Base-by-base conservation (phyloP, 2,797 vertebrate species). In the Trematomus bernacchii region DNA sequence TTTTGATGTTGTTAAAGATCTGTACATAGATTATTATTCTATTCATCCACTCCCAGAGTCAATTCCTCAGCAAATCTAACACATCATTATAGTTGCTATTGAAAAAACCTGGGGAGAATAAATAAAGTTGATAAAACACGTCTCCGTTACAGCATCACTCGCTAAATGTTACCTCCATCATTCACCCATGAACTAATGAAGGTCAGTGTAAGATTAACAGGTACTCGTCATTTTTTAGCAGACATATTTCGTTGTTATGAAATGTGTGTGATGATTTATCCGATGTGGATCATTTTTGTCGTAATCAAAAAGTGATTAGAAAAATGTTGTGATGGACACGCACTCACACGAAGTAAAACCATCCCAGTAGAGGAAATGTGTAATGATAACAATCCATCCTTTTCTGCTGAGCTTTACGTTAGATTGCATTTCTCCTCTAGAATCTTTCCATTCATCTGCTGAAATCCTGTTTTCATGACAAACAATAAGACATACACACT, bases 401-500 rank as follows among this genome's bases (percentile, higher is more conserved):
- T 84, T 86, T 79, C 78, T 76, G 27, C 53, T 74, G 80, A 71
- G 80, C 84, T 87, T 85, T 86, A 77, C 77, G 88, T 88, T 85
- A 90, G 79, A 92, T 92, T 91, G 82, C 80, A 84, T 92, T 91
- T 90, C 85, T 92, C 81, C 50, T 72, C 68, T 73, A 67, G 62
- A 91, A 91, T 91, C 87, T 84, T 77, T 85, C 87, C 87, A 92
- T 93, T 91, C 82, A 90, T 93, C 90, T 90, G 80, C 85, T 27
- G 73, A 93, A 92, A 94, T 93, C 89, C 90, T 76, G 92, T 94
- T 93, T 94, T 87, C 83, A 89, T 89, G 91, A 90, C 93, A 93
- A 92, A 93, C 90, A 93, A 89, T 90, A 84, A 88, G 85, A 89
- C 90, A 88, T 86, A 89, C 84, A 86, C 79, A 76, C 80, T 86